Evolutionary conservation across 2,797 vertebrate species (phyloP).

Genomic region (Heliangelus exortis): DNA sequence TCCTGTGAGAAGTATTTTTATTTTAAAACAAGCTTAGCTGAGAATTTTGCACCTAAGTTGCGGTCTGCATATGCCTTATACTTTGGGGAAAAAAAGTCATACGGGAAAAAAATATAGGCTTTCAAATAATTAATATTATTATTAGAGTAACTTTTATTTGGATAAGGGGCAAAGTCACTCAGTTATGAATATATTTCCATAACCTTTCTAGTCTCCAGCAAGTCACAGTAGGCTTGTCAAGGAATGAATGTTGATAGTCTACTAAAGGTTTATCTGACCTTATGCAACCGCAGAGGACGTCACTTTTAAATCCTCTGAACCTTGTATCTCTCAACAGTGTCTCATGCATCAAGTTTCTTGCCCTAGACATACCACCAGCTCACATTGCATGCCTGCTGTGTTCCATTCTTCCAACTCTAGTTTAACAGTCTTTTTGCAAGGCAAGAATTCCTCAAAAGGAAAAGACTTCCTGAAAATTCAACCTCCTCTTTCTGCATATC

Average conservation of each 20-base stretch:
- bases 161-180: background rate
- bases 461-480: background rate
- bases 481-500: background rate
- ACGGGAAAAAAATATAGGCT: background rate
- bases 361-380: background rate
- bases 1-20: background rate
- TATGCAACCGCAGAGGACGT: background rate
- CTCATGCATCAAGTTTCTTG: background rate
- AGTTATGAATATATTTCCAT: background rate
- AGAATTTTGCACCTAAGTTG: background rate
- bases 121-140: background rate
- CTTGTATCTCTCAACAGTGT: background rate
- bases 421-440: background rate
- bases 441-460: background rate
- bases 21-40: background rate
- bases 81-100: accelerated
- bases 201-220: background rate
- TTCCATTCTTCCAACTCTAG: background rate
- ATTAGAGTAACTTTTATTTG: background rate
- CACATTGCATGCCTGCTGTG: background rate
- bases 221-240: background rate
- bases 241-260: background rate
- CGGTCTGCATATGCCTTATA: background rate
- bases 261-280: background rate
- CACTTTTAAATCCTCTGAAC: background rate